Percentiles rank a stretch among this genome's conserved stretches.
phyloP scores from a whole-genome alignment of 1,140 invertebrate genomes.

The Rhysida immarginata region DNA sequence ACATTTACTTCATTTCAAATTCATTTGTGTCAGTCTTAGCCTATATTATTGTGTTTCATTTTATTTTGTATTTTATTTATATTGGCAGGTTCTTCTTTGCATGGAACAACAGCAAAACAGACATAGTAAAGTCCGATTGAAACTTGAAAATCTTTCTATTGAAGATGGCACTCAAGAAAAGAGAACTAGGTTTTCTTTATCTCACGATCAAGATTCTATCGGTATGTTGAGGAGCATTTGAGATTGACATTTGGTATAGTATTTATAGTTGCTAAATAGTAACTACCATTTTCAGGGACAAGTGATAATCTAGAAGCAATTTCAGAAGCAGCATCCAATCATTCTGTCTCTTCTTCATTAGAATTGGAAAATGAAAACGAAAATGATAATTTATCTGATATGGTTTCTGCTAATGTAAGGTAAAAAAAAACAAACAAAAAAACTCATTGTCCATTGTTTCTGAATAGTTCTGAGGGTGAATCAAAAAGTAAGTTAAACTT shows the following conservation, averaged over 20 bases:
- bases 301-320: slow-evolving; percentile 88
- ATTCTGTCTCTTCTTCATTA: slow-evolving; percentile 81
- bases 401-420: slow-evolving; percentile 71
- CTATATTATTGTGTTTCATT: slow-evolving; percentile 4
- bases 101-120: slow-evolving; percentile 24
- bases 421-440: too few relatives aligned
- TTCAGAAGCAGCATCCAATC: slow-evolving; percentile 84
- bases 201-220: slow-evolving; percentile 69
- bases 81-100: slow-evolving; percentile 20
- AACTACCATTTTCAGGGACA: slow-evolving; percentile 34
- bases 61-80: slow-evolving; percentile 3
- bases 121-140: slow-evolving; percentile 19
- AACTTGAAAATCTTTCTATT: slow-evolving; percentile 18
- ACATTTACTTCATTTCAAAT: too few relatives aligned
- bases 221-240: too few relatives aligned
- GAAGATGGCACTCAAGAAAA: slow-evolving; percentile 33
- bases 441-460: too few relatives aligned
- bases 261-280: neutral
- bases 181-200: slow-evolving; percentile 60
- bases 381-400: slow-evolving; percentile 86
- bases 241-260: neutral
- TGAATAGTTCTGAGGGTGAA: too few relatives aligned
- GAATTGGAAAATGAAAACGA: slow-evolving; percentile 60
- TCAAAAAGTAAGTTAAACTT: too few relatives aligned
- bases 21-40: too few relatives aligned